Evolutionary conservation across 35 echinoderm and acorn worm genomes (phyloP), one percentile per base, ranked within the genome.

Genomic region (Amphiura filiformis): DNA sequence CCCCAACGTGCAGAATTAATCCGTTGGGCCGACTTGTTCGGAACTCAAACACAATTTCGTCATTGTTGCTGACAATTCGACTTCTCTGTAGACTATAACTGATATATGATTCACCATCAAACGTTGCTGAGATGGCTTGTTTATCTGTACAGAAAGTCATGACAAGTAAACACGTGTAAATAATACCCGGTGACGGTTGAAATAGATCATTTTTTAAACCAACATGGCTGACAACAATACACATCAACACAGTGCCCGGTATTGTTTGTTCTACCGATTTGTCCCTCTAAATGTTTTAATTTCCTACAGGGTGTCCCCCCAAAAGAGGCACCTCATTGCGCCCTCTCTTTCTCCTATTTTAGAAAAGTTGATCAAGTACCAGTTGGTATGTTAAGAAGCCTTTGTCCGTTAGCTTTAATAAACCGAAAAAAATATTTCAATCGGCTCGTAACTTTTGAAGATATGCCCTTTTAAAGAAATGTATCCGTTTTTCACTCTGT

Each of bases 31-130:
- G 88, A 31, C 28, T 9, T n/a, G 91, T 97, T 23, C 88, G 91
- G 84, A 93, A 97, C 57, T 84, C 82, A 89, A 97, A 97, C 26
- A n/a, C 38, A 65, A 93, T 75, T 17, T 88, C 87, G n/a, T 97
- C 95, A 30, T 82, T 35, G n/a, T 15, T 18, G 1, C 28, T 88
- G 20, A 52, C 77, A 75, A n/a, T 90, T 26, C 31, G 26, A 76
- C 87, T 80, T 18, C 36, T 44, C 9, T 23, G 3, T n/a, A 97
- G 81, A 82, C 79, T 88, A n/a, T 91, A 93, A 83, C 80, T 93
- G 84, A 97, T 87, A 88, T 93, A 97, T 13, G 84, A 79, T 32
- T 87, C 47, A 0, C 95, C 95, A 57, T 93, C 85, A 81, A 97
- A 97, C 1, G 91, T 93, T 32, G 84, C 85, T 32, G 90, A 88